phyloP scores from a whole-genome alignment of 2,797 vertebrate species.

The Lepus townsendii region DNA sequence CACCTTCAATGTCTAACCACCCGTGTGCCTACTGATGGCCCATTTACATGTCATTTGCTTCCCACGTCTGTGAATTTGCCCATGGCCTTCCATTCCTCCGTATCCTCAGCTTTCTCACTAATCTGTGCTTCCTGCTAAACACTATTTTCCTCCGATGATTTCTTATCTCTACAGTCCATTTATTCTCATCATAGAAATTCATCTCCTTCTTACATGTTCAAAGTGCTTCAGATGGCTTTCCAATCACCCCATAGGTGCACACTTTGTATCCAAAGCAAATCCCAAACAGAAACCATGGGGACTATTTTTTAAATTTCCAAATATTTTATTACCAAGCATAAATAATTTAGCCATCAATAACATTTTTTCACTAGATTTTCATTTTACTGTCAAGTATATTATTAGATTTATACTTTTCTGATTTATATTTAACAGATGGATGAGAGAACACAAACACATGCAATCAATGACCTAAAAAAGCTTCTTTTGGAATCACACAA shows the following conservation, averaged over 20 bases:
- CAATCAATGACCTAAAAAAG: not conserved
- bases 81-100: not conserved
- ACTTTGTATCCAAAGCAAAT: not conserved
- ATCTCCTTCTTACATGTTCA: not conserved
- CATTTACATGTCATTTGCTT: not conserved
- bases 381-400: not conserved
- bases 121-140: not conserved
- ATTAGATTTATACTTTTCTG: conserved; percentile 30
- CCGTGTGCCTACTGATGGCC: not conserved
- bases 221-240: conserved; percentile 9
- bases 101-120: not conserved
- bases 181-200: not conserved
- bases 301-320: conserved; percentile 42
- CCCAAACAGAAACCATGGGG: not conserved
- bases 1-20: not conserved
- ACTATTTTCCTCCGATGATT: not conserved
- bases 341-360: conserved; percentile 15
- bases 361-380: not conserved
- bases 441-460: not conserved
- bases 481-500: conserved; percentile 21
- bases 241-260: not conserved
- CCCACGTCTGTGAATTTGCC: not conserved
- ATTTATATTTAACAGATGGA: conserved; percentile 28
- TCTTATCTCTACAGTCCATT: not conserved
- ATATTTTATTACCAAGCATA: not conserved